A percentile compares a stretch with the other conserved stretches of the same genome.
These are phyloP conservation scores for Omphaloscelis lunosa DNA, from an alignment of 2,888 invertebrate species.

Conservation along the genomic window DNA sequence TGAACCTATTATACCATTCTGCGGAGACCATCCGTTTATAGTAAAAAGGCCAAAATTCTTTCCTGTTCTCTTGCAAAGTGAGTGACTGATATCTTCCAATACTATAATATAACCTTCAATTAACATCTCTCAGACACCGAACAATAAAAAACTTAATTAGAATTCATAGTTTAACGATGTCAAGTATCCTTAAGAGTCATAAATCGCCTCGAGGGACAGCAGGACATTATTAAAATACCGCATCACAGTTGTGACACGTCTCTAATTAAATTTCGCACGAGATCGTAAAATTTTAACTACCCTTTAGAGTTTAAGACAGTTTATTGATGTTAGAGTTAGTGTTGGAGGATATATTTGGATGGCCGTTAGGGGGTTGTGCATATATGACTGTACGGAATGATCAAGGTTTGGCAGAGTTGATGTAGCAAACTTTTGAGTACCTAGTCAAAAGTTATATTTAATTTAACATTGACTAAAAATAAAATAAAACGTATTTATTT, in stretches of 20 bases:
- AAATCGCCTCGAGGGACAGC: constrained; percentile 80
- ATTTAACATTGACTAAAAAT: background rate
- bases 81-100: background rate
- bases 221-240: constrained; percentile 87
- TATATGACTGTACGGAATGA: background rate
- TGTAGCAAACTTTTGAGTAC: background rate
- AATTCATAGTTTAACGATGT: constrained; percentile 77
- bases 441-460: background rate
- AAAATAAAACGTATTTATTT: constrained; percentile 53
- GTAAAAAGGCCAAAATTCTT: background rate
- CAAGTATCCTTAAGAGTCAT: constrained; percentile 76
- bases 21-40: too few relatives aligned
- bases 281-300: constrained; percentile 86
- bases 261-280: constrained; percentile 88
- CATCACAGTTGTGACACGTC: constrained; percentile 82
- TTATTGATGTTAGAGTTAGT: constrained; percentile 72
- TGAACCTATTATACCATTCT: too few relatives aligned
- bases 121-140: constrained; percentile 61
- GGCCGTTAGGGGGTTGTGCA: constrained; percentile 28
- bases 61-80: background rate
- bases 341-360: constrained; percentile 44
- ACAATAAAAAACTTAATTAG: constrained; percentile 79
- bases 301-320: constrained; percentile 82
- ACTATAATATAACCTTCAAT: background rate
- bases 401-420: background rate